A percentile compares a stretch with the other conserved stretches of the same genome.
phyloP scores from a whole-genome alignment of 2,797 vertebrate species.

The Centropyge bicolor region DNA sequence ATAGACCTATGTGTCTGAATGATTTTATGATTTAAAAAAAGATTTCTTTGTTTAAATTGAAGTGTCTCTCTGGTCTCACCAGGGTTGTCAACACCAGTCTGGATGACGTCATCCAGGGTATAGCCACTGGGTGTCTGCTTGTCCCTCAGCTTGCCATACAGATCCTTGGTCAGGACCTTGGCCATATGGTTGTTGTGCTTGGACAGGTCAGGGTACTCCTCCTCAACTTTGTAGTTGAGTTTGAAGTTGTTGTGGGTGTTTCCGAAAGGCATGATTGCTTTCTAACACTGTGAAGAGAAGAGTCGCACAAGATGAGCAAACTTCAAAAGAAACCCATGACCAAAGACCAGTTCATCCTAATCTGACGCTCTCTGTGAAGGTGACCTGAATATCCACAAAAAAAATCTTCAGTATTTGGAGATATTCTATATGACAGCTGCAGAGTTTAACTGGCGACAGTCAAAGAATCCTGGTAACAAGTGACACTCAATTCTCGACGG shows the following conservation, averaged over 20 bases:
- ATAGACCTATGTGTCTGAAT: not conserved
- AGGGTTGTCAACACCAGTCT: slow-evolving; percentile 96
- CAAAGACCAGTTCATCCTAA: not conserved
- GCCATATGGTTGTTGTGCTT: slow-evolving; percentile 99
- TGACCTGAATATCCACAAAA: not conserved
- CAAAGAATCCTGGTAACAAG: slow-evolving; percentile 72
- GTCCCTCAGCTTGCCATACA: slow-evolving; percentile 90
- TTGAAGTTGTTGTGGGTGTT: slow-evolving; percentile 98
- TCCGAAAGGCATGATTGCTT: slow-evolving; percentile 93
- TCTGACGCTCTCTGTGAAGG: not conserved
- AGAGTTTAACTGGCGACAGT: slow-evolving; percentile 36
- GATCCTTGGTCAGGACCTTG: slow-evolving; percentile 87
- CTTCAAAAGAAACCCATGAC: not conserved
- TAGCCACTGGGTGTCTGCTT: slow-evolving; percentile 95
- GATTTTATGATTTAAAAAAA: not conserved
- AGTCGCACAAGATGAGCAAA: slow-evolving; percentile 9
- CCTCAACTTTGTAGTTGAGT: slow-evolving; percentile 89
- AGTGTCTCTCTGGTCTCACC: slow-evolving; percentile 79
- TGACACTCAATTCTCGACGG: slow-evolving; percentile 67
- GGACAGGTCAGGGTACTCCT: slow-evolving; percentile 91
- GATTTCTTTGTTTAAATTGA: not conserved
- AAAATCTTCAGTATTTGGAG: slow-evolving; percentile 15
- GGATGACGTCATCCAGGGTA: slow-evolving; percentile 93
- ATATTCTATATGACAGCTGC: slow-evolving; percentile 70
- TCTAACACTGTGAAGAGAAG: slow-evolving; percentile 77